Evolutionary conservation across 2,113 vertebrate genomes (phyloP).

Genomic region (Chaetops frenatus): DNA sequence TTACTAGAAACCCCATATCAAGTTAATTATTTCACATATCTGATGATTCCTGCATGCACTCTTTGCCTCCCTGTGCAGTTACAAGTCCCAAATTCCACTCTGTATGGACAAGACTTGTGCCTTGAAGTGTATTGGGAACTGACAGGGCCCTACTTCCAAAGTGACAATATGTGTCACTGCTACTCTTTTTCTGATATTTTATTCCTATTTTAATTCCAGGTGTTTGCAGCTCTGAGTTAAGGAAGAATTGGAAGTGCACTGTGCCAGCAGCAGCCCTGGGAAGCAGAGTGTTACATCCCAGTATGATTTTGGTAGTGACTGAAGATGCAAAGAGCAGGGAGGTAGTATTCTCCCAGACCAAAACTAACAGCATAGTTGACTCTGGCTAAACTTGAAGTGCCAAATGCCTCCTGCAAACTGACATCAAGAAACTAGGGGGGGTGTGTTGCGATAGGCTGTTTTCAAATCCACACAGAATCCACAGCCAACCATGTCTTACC

Average conservation of each 20-base stretch:
- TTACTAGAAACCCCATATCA: not conserved
- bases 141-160: not conserved
- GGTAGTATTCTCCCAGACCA: too few species aligned
- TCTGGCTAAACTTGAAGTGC: too few species aligned
- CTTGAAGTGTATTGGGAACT: not conserved
- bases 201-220: not conserved
- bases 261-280: not conserved
- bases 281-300: not conserved
- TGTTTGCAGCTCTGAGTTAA: not conserved
- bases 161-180: not conserved
- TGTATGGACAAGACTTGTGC: fast-evolving
- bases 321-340: not conserved
- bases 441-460: too few species aligned
- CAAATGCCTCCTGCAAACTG: too few species aligned
- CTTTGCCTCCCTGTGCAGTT: not conserved
- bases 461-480: too few species aligned
- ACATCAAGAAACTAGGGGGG: too few species aligned
- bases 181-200: not conserved
- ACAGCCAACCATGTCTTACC: too few species aligned
- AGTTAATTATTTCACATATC: not conserved
- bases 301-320: not conserved
- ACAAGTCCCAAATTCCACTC: not conserved
- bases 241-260: not conserved
- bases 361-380: too few species aligned
- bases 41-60: not conserved